phyloP scores from a whole-genome alignment of 2,113 vertebrate genomes.

The Oryzias woworae region DNA sequence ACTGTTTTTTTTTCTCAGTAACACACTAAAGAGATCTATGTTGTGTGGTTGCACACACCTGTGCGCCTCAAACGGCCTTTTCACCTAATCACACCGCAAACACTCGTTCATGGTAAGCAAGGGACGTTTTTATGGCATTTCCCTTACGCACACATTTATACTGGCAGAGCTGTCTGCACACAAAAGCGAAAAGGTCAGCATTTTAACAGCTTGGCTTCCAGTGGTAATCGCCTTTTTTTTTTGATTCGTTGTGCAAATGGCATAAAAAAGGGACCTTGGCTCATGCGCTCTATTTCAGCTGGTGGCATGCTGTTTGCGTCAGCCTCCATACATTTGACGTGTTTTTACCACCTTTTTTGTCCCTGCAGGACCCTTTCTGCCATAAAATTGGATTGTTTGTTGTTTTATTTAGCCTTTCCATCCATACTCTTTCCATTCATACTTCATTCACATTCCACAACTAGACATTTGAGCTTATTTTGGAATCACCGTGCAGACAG shows the following conservation, averaged over 20 bases:
- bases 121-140: slow-evolving; percentile 52
- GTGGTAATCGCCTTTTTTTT: slow-evolving; percentile 61
- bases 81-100: slow-evolving; percentile 55
- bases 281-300: slow-evolving; percentile 58
- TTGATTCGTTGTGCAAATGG: slow-evolving; percentile 65
- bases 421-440: too few species aligned
- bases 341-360: too few species aligned
- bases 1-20: slow-evolving; percentile 7
- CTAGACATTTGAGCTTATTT: too few species aligned
- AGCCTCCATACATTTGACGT: neutral
- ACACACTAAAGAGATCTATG: slow-evolving; percentile 7
- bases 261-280: slow-evolving; percentile 65
- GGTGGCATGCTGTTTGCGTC: slow-evolving; percentile 63
- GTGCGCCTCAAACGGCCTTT: slow-evolving; percentile 56
- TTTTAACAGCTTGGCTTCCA: slow-evolving; percentile 70
- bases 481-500: too few species aligned
- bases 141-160: slow-evolving; percentile 6
- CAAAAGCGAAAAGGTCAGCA: slow-evolving; percentile 70
- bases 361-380: slow-evolving; percentile 29
- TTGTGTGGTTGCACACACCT: slow-evolving; percentile 9
- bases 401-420: too few species aligned
- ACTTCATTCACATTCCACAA: too few species aligned
- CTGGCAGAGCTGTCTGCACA: slow-evolving; percentile 23
- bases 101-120: slow-evolving; percentile 58
- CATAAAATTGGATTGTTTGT: slow-evolving; percentile 33